Evolutionary conservation across 2,797 vertebrate genomes (phyloP), one percentile per base, ranked within the genome.

Genomic region (Nothura maculosa): DNA sequence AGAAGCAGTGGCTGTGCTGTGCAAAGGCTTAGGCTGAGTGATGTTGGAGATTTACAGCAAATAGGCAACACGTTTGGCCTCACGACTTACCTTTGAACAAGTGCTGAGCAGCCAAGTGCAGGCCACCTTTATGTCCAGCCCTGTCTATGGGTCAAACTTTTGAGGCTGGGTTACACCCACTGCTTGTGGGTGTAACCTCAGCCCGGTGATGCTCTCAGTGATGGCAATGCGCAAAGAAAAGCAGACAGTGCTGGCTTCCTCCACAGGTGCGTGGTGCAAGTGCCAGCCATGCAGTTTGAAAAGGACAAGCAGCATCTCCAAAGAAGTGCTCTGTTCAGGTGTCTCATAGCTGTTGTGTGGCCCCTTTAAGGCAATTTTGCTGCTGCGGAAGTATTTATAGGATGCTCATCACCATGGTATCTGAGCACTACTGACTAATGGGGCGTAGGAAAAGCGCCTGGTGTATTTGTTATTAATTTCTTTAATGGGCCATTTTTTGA

Each of bases 381-480:
- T 74, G 88, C 91, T 68, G 83, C 62, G 81, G 88, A 70, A 93
- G 57, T 92, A 96, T 96, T 94, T 95, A 81, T 80, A 82, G 93
- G 85, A 88, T 22, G 68, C 93, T 95, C 93, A 96, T 96, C 96
- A 95, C 96, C 94, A 96, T 96, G 95, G 95, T 93, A 93, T 96
- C 95, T 91, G 91, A 96, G 75, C 83, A 58, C 83, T 58, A 87
- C 90, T 82, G 88, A 91, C 88, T 94, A 93, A 92, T 93, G 88
- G 96, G 85, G 90, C 10, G 4, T 93, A 36, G 7, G 72, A 72
- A 94, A 80, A 10, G 68, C 0, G 85, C 93, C 78, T 80, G 72
- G 64, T 68, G 61, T 89, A 25, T 93, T 94, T 93, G 77, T 82
- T 91, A 87, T 91, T 87, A 92, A 93, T 96, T 93, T 94, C 64